phyloP scores from a whole-genome alignment of 1,140 invertebrate genomes.

The Ceratitis capitata region DNA sequence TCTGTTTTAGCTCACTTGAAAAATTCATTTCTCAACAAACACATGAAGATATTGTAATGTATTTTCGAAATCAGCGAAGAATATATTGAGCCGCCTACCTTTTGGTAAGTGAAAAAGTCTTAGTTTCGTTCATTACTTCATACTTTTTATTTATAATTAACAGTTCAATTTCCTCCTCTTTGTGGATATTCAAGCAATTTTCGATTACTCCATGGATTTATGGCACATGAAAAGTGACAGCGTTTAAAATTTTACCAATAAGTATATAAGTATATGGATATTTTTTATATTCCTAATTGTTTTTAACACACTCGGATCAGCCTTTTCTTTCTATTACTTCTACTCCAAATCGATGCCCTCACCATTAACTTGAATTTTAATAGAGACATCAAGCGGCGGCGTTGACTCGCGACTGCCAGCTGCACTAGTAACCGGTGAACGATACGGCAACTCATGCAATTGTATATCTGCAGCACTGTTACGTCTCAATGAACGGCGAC shows the following conservation, averaged over 20 bases:
- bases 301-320: neutral
- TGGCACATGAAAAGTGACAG: neutral
- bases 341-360: slow-evolving; percentile 50
- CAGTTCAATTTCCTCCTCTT: neutral
- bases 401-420: neutral
- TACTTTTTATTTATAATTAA: neutral
- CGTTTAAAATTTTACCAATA: neutral
- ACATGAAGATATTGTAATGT: too few relatives aligned
- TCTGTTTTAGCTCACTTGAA: too few relatives aligned
- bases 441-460: neutral
- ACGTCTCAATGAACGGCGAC: neutral
- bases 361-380: slow-evolving; percentile 59
- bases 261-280: neutral
- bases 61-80: too few relatives aligned
- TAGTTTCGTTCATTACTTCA: neutral
- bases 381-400: slow-evolving; percentile 45
- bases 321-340: neutral
- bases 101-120: too few relatives aligned
- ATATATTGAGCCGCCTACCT: too few relatives aligned
- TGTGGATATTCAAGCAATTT: neutral
- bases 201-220: neutral
- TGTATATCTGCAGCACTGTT: neutral
- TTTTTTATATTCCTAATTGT: neutral
- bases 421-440: neutral
- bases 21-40: too few relatives aligned